Evolutionary conservation across 2,797 vertebrate species (phyloP).

Genomic region (Falco berigora): DNA sequence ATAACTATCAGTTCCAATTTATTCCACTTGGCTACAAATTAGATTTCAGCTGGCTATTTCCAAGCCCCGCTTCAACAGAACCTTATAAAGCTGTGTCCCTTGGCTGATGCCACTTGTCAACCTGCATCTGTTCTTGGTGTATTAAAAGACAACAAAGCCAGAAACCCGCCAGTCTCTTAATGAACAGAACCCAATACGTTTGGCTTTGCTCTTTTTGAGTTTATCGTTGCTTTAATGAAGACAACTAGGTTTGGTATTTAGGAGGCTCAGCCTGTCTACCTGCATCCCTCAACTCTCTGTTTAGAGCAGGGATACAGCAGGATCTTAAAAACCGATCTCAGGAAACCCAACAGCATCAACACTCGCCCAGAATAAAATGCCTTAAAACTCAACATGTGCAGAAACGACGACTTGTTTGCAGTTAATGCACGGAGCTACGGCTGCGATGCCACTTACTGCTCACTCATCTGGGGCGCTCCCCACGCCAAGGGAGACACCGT

Average conservation of each 20-base stretch:
- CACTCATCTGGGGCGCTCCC: neutral
- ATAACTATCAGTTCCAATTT: constrained; percentile 57
- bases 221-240: neutral
- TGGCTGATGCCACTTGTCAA: constrained; percentile 49
- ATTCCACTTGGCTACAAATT: constrained; percentile 64
- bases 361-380: neutral
- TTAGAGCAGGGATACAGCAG: neutral
- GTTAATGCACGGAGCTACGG: neutral
- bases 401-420: neutral
- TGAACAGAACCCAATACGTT: neutral
- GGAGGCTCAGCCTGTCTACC: neutral
- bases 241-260: neutral
- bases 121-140: constrained; percentile 41
- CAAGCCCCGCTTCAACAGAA: constrained; percentile 29
- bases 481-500: neutral
- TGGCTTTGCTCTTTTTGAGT: constrained; percentile 6
- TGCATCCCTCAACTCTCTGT: neutral
- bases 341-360: neutral
- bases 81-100: constrained; percentile 34
- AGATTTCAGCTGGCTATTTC: constrained; percentile 50
- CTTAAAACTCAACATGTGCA: neutral
- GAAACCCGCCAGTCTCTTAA: neutral
- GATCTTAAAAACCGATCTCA: neutral
- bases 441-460: neutral
- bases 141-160: constrained; percentile 39